Evolutionary conservation across 2,888 invertebrate genomes (phyloP).

Genomic region (Rhogogaster chlorosoma): DNA sequence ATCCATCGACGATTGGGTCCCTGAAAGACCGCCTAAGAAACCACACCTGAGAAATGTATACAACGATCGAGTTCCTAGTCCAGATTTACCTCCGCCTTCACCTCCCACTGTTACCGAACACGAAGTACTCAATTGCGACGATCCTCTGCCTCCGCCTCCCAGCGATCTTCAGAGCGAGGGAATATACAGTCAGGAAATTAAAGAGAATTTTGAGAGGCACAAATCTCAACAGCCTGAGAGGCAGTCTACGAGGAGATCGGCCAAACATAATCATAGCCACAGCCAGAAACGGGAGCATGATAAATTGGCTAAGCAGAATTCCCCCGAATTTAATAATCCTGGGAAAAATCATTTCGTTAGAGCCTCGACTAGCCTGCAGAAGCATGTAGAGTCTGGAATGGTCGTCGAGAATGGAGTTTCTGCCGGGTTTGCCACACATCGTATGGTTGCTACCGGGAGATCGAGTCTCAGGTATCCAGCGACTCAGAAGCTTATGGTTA

Average conservation of each 20-base stretch:
- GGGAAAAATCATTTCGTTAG: conserved; percentile 58
- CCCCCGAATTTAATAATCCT: conserved; percentile 61
- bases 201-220: conserved; percentile 67
- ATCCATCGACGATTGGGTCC: conserved; percentile 85
- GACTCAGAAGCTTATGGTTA: conserved; percentile 78
- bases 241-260: conserved; percentile 67
- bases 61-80: conserved; percentile 80
- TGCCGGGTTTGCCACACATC: conserved; percentile 67
- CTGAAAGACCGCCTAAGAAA: conserved; percentile 89
- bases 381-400: conserved; percentile 63
- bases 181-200: conserved; percentile 59
- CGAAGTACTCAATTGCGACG: conserved; percentile 82
- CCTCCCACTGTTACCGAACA: conserved; percentile 82
- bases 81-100: conserved; percentile 83
- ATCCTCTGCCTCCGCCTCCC: conserved; percentile 84
- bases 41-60: conserved; percentile 82
- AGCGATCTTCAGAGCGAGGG: conserved; percentile 76
- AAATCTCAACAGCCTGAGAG: conserved; percentile 66
- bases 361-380: conserved; percentile 57
- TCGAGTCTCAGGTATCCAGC: conserved; percentile 78
- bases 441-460: conserved; percentile 75
- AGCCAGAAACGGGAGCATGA: conserved; percentile 63
- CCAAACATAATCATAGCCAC: conserved; percentile 61
- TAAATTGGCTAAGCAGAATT: conserved; percentile 63
- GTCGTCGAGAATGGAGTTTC: conserved; percentile 67